These are phyloP conservation scores for Lates calcarifer DNA, from an alignment of 2,113 vertebrate genomes.

Conservation along the genomic window DNA sequence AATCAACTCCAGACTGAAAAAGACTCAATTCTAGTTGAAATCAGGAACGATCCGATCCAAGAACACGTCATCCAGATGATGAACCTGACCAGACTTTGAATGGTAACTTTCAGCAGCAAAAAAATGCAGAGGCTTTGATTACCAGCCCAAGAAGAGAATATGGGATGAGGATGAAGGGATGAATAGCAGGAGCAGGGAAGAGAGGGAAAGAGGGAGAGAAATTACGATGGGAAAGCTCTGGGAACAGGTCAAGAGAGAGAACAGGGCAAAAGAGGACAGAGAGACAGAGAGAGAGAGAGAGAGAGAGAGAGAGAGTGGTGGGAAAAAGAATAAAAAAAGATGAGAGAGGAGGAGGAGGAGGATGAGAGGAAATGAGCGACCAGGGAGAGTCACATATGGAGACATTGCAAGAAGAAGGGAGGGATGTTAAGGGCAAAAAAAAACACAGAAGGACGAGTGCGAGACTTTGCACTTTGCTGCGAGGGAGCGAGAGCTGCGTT, in stretches of 20 bases:
- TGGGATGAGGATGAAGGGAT: slow-evolving; percentile 4
- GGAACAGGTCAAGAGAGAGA: slow-evolving; percentile 31
- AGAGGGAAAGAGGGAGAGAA: background rate
- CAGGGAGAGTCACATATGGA: slow-evolving; percentile 32
- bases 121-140: background rate
- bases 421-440: slow-evolving; percentile 40
- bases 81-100: background rate
- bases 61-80: background rate
- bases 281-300: slow-evolving; percentile 19
- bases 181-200: background rate
- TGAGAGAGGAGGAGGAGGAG: slow-evolving; percentile 30
- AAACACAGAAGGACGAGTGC: slow-evolving; percentile 53
- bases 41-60: background rate
- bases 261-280: slow-evolving; percentile 41
- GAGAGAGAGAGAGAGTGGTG: slow-evolving; percentile 25
- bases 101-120: background rate
- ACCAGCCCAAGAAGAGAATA: background rate
- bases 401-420: slow-evolving; percentile 19
- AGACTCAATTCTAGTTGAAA: background rate
- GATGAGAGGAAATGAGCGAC: slow-evolving; percentile 34
- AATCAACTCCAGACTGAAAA: too few relatives aligned
- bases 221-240: slow-evolving; percentile 16
- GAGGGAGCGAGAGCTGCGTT: slow-evolving; percentile 32
- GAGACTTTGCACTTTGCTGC: slow-evolving; percentile 61
- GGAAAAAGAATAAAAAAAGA: slow-evolving; percentile 20